Evolutionary conservation across 2,888 invertebrate species (phyloP).

Genomic region (Pilophorus perplexus): DNA sequence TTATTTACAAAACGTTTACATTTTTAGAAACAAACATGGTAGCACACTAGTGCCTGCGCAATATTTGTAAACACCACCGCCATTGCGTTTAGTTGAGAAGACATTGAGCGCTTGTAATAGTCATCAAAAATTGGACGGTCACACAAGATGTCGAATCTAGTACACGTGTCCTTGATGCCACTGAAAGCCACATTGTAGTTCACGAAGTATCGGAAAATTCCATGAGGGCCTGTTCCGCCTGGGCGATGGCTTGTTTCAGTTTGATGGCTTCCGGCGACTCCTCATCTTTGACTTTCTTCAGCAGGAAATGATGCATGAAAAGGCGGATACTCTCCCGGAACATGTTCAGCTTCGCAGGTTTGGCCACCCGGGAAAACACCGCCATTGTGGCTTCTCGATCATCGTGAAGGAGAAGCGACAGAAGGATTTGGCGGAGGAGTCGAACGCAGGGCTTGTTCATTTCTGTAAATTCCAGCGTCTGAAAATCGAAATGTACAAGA

Average conservation of each 20-base stretch:
- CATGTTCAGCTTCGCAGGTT: slow-evolving; percentile 69
- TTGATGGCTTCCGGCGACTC: neutral
- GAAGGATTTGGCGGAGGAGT: slow-evolving; percentile 73
- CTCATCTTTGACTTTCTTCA: slow-evolving; percentile 54
- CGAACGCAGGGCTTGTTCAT: slow-evolving; percentile 75
- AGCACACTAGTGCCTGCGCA: too few relatives aligned
- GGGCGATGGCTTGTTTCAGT: slow-evolving; percentile 16
- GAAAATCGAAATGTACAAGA: too few relatives aligned
- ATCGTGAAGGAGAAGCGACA: slow-evolving; percentile 68
- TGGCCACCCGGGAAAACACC: slow-evolving; percentile 71
- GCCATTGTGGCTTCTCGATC: slow-evolving; percentile 60
- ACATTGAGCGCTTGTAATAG: too few relatives aligned
- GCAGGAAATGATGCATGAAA: slow-evolving; percentile 82
- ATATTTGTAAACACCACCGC: too few relatives aligned
- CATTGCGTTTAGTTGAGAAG: too few relatives aligned
- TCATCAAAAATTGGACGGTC: too few relatives aligned
- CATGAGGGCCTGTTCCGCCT: slow-evolving; percentile 18
- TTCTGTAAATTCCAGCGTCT: slow-evolving; percentile 84
- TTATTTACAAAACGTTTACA: too few relatives aligned
- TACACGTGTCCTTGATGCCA: too few relatives aligned
- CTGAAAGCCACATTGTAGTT: too few relatives aligned
- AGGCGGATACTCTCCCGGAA: slow-evolving; percentile 80
- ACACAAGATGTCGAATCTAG: too few relatives aligned
- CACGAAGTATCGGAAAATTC: too few relatives aligned
- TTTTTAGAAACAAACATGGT: too few relatives aligned